phyloP scores from a whole-genome alignment of 2,113 vertebrate species.

The Callocephalon fimbriatum region DNA sequence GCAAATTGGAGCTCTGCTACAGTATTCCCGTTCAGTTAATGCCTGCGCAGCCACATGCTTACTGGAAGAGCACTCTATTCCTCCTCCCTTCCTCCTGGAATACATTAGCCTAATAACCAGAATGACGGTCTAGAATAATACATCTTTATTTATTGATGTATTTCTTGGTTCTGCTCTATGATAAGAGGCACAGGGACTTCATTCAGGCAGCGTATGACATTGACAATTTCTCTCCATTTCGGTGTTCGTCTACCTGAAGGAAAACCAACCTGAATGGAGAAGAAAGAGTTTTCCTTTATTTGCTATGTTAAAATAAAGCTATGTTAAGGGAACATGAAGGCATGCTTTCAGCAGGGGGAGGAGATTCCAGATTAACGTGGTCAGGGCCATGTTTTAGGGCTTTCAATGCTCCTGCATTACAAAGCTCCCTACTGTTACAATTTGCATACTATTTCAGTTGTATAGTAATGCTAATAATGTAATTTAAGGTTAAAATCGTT shows the following conservation, averaged over 20 bases:
- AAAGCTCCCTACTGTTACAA: not conserved
- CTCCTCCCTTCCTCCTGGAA: conserved; percentile 46
- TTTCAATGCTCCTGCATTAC: not conserved
- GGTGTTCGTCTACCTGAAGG: not conserved
- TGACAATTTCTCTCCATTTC: conserved; percentile 7
- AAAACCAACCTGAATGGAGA: not conserved
- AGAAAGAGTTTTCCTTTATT: not conserved
- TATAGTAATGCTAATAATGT: not conserved
- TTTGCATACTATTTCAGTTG: not conserved
- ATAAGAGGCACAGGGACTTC: conserved; percentile 22
- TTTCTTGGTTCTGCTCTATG: conserved; percentile 31
- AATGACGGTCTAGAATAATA: conserved; percentile 52
- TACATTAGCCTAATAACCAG: conserved; percentile 59
- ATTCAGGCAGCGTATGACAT: not conserved
- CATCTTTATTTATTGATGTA: conserved; percentile 34
- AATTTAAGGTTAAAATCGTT: not conserved
- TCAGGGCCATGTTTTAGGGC: not conserved
- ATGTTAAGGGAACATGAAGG: not conserved
- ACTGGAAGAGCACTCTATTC: conserved; percentile 29
- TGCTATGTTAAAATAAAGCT: not conserved
- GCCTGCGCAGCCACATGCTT: conserved; percentile 34
- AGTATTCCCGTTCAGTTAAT: conserved; percentile 30
- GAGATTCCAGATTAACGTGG: not conserved
- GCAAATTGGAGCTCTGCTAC: conserved; percentile 54
- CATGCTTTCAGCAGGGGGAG: not conserved